phyloP scores from a whole-genome alignment of 1,140 invertebrate genomes.

The Ephestia elutella region DNA sequence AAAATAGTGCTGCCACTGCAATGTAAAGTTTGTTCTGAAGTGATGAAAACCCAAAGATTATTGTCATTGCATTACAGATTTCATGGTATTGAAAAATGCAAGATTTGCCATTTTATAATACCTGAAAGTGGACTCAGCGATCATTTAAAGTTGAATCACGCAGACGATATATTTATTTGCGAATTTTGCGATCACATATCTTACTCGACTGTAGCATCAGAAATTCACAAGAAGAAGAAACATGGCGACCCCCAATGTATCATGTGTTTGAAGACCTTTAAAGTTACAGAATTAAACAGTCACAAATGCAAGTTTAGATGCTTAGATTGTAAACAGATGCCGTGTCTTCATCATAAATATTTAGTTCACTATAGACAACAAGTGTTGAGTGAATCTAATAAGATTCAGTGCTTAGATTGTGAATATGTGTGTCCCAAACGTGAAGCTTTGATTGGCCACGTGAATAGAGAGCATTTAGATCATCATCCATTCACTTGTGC shows the following conservation, averaged over 20 bases:
- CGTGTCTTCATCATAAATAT: constrained; percentile 34
- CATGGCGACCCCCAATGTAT: constrained; percentile 26
- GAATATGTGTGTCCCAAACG: constrained; percentile 28
- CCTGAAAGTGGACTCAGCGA: constrained; percentile 21
- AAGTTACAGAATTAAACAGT: constrained; percentile 17
- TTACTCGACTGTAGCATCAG: constrained; percentile 18
- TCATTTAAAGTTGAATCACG: constrained; percentile 26
- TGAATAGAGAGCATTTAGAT: constrained; percentile 34
- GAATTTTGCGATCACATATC: constrained; percentile 26
- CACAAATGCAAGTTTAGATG: constrained; percentile 37
- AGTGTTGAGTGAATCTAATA: constrained; percentile 17
- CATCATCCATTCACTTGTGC: constrained; percentile 31
- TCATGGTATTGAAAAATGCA: constrained; percentile 23
- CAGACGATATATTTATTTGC: constrained; percentile 20
- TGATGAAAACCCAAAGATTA: constrained; percentile 23
- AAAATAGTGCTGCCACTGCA: constrained; percentile 13
- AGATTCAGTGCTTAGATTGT: constrained; percentile 31
- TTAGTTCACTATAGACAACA: constrained; percentile 29
- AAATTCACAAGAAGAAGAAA: constrained; percentile 24
- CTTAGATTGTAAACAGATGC: constrained; percentile 28
- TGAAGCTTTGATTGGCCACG: constrained; percentile 25
- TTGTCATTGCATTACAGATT: constrained; percentile 28
- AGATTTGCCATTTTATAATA: constrained; percentile 22
- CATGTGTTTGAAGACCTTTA: constrained; percentile 28
- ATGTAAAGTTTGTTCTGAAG: constrained; percentile 27